These are phyloP conservation scores for Trissolcus brochymenae DNA, from an alignment of 2,888 invertebrate genomes.

Conservation along the genomic window DNA sequence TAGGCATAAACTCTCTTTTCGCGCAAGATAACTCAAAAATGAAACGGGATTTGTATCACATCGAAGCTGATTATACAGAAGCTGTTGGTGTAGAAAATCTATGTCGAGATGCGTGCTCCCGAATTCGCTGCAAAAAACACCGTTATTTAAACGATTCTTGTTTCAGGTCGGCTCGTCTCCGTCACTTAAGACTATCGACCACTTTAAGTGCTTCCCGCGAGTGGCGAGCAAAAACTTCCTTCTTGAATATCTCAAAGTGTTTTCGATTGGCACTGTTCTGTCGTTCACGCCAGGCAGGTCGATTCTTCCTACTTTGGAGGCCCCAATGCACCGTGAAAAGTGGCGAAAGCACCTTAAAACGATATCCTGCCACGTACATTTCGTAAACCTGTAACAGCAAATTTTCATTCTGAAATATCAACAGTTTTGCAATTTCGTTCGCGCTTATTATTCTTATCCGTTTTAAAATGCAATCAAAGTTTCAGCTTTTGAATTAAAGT, in stretches of 20 bases:
- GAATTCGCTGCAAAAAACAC: no score
- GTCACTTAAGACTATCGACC: constrained; percentile 54
- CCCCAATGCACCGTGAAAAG: constrained; percentile 95
- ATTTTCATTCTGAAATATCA: neutral
- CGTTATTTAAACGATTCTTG: no score
- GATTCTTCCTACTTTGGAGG: constrained; percentile 85
- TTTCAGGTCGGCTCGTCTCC: neutral
- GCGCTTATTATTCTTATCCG: neutral
- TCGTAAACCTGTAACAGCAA: constrained; percentile 87
- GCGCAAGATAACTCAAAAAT: no score
- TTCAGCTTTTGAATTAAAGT: neutral
- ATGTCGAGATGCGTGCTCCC: no score
- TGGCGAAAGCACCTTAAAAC: constrained; percentile 91
- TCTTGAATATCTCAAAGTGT: constrained; percentile 89
- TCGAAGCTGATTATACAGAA: no score
- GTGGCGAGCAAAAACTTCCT: constrained; percentile 88
- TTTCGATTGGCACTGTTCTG: constrained; percentile 90
- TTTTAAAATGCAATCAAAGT: neutral
- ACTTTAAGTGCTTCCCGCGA: constrained; percentile 81
- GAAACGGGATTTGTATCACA: no score
- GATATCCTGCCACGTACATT: constrained; percentile 92
- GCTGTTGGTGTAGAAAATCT: no score
- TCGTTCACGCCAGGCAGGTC: constrained; percentile 91
- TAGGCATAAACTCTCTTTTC: no score
- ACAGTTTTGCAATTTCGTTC: neutral